Conservation (phyloP, 2,113 vertebrate genomes). For the Orycteropus afer region DNA sequence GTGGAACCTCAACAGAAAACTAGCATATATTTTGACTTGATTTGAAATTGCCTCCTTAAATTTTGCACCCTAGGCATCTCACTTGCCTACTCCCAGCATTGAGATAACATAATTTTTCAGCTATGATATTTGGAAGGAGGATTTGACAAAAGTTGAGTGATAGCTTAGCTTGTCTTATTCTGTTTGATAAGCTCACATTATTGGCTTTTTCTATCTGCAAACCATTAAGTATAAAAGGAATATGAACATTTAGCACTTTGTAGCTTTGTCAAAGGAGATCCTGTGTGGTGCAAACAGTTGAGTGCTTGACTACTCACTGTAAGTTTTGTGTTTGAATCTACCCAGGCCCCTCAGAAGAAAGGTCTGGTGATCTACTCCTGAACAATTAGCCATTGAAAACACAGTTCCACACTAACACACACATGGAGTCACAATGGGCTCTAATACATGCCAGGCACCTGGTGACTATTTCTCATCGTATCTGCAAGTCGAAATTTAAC, state of each 20-base stretch:
- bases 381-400: background rate
- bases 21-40: background rate
- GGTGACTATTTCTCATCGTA: background rate
- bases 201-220: background rate
- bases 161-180: background rate
- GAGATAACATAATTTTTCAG: background rate
- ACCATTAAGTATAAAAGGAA: background rate
- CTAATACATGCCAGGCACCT: background rate
- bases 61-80: rapidly evolving
- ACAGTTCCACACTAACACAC: background rate
- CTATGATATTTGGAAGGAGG: background rate
- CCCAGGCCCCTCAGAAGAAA: background rate
- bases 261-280: background rate
- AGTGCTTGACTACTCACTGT: background rate
- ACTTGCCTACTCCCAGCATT: no score
- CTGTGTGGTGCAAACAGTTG: background rate
- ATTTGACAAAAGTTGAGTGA: background rate
- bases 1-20: background rate
- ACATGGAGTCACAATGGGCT: background rate
- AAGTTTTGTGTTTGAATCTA: background rate
- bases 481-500: background rate
- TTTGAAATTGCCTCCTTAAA: background rate
- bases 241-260: background rate
- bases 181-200: background rate
- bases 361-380: background rate